Evolutionary conservation across 2,113 vertebrate species (phyloP).

Genomic region (Tachycineta bicolor): DNA sequence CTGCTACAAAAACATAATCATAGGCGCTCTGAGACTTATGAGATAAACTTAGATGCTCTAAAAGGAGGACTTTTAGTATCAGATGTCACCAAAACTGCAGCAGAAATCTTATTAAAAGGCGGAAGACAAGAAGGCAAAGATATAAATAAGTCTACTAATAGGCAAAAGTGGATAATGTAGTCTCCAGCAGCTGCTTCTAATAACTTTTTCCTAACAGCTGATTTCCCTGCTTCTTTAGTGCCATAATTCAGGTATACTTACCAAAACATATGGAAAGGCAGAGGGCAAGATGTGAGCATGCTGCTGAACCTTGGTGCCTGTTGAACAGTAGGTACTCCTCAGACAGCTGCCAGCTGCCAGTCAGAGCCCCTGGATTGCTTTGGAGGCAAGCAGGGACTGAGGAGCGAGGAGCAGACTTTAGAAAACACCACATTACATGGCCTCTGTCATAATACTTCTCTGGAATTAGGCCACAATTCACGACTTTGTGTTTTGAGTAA

Average conservation of each 20-base stretch:
- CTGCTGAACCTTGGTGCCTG: background rate
- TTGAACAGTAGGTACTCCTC: background rate
- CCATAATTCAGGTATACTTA: background rate
- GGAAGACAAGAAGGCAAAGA: background rate
- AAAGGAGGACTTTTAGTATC: background rate
- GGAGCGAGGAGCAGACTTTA: background rate
- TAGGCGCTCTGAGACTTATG: background rate
- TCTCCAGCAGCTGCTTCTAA: background rate
- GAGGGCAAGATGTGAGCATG: background rate
- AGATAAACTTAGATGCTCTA: background rate
- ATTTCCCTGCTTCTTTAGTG: background rate
- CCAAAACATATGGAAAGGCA: background rate
- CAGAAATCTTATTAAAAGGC: background rate
- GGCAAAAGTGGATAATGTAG: background rate
- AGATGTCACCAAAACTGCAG: background rate
- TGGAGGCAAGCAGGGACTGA: background rate
- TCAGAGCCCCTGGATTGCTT: background rate
- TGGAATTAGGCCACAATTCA: background rate
- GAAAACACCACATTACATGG: background rate
- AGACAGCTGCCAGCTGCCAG: background rate
- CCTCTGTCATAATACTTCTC: fast-evolving
- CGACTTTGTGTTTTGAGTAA: background rate
- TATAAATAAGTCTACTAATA: background rate
- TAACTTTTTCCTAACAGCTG: background rate
- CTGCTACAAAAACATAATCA: background rate